Percentiles rank a stretch among this genome's conserved stretches.
Evolutionary conservation across 2,888 invertebrate species (phyloP).

Genomic region (Pseudoips prasinana): DNA sequence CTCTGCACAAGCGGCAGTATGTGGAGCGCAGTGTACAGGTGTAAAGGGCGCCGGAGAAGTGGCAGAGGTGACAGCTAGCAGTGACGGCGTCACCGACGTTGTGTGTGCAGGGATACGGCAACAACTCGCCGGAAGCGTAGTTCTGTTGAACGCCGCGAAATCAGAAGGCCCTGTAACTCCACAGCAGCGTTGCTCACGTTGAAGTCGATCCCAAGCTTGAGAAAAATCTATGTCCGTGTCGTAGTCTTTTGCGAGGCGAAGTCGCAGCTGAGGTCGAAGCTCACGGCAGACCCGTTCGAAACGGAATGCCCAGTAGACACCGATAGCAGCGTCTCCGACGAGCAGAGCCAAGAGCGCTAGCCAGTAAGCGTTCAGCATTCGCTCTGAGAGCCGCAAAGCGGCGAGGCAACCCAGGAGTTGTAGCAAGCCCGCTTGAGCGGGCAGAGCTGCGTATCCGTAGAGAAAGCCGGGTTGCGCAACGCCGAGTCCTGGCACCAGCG

Average conservation of each 20-base stretch:
- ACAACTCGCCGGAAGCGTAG: constrained; percentile 69
- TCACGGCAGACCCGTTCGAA: constrained; percentile 89
- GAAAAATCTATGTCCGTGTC: constrained; percentile 87
- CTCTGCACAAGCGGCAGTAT: constrained; percentile 86
- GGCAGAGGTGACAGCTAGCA: constrained; percentile 59
- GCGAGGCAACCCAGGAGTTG: constrained; percentile 92
- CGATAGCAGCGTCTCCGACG: constrained; percentile 91
- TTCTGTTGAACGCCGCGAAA: constrained; percentile 69
- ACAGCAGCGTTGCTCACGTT: constrained; percentile 89
- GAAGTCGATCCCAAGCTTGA: constrained; percentile 89
- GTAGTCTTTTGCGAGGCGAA: constrained; percentile 85
- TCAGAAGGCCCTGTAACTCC: constrained; percentile 86
- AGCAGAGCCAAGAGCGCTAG: constrained; percentile 88
- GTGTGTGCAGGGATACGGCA: constrained; percentile 70
- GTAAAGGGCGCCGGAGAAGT: constrained; percentile 61
- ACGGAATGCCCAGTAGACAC: constrained; percentile 92
- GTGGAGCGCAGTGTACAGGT: constrained; percentile 70
- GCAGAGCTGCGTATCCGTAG: constrained; percentile 91
- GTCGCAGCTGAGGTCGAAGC: constrained; percentile 85
- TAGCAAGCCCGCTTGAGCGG: constrained; percentile 86
- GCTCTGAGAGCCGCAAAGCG: constrained; percentile 89
- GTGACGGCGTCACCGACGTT: constrained; percentile 76
- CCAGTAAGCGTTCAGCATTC: constrained; percentile 92
- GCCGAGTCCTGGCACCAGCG: constrained; percentile 87
- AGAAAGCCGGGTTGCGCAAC: constrained; percentile 91